phyloP scores from a whole-genome alignment of 2,113 vertebrate species.

The Todiramphus chloris region DNA sequence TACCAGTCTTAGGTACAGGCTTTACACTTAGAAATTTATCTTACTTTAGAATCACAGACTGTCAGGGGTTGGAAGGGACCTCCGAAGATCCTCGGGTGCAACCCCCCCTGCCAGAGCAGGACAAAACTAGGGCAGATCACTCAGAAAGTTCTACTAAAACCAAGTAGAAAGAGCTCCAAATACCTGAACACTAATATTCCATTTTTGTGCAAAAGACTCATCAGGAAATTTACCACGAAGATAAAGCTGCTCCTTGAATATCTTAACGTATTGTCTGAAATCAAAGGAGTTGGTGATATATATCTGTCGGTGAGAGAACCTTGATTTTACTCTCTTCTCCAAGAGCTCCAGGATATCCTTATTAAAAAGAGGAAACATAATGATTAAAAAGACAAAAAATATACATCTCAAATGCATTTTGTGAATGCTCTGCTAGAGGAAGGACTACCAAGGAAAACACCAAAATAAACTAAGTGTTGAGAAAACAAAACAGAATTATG shows the following conservation, averaged over 20 bases:
- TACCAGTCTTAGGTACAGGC: neutral
- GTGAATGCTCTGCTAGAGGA: neutral
- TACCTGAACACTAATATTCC: conserved; percentile 87
- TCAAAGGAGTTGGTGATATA: conserved; percentile 83
- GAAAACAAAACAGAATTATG: neutral
- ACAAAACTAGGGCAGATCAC: too few relatives aligned
- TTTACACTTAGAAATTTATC: neutral
- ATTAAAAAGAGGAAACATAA: neutral
- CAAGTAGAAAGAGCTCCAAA: neutral
- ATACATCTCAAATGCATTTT: neutral
- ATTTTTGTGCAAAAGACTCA: conserved; percentile 78
- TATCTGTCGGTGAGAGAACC: conserved; percentile 97
- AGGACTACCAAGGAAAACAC: neutral
- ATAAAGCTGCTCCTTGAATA: conserved; percentile 81
- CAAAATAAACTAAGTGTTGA: neutral
- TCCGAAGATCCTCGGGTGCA: too few relatives aligned
- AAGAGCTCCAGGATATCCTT: conserved; percentile 96
- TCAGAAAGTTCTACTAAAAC: neutral
- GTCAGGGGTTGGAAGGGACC: too few relatives aligned
- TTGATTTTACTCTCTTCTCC: conserved; percentile 97
- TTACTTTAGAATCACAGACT: neutral
- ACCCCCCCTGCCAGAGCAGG: too few relatives aligned
- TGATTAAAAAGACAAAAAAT: neutral
- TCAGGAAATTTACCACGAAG: conserved; percentile 84
- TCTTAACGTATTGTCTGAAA: conserved; percentile 82